Base-by-base conservation (phyloP, 1,140 invertebrate species). In the Philotrypesis tridentata region DNA sequence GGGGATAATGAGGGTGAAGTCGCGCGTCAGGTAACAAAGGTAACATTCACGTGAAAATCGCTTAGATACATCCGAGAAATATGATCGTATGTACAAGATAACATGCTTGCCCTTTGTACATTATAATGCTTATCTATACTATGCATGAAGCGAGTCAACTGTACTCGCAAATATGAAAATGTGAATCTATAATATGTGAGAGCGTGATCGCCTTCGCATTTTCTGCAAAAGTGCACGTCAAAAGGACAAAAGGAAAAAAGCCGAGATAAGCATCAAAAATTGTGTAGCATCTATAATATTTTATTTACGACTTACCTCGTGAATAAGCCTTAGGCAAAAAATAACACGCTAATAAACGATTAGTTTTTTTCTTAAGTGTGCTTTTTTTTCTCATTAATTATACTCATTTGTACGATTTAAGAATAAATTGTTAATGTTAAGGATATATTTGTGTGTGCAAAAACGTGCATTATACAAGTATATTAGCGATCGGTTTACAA, bases 271-370 rank as follows among this genome's bases (percentile, higher is more conserved):
- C 63, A 29, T 21, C n/a, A 12, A 80, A 80, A 74, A 72, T 79
- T 79, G 61, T 79, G 78, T 79, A 79, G 68, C 31, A n/a, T 72
- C 68, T 80, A 67, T 73, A 55, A 55, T 73, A 80, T 80, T 80
- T 80, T 80, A 80, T 80, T 73, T 80, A 80, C 60, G 71, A 73
- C 63, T 73, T 74, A 67, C 37, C 55, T 80, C 25, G 55, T 60
- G 25, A 61, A 80, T 73, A 73, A 70, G 31, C 78, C 48, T 31
- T 80, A 65, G 60, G 55, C 71, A 74, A 61, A 73, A 80, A 80
- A 27, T 73, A 80, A 74, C 21, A 80, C 73, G 37, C 70, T 73
- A 80, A 80, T 80, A 80, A 80, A 80, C 60, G 60, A 80, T 74
- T 80, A 73, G 71, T 73, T 80, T 37, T 73, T 80, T 73, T 80